A percentile compares a stretch with the other conserved stretches of the same genome.
phyloP scores from a whole-genome alignment of 2,888 invertebrate species.

The Drosophila lutescens region DNA sequence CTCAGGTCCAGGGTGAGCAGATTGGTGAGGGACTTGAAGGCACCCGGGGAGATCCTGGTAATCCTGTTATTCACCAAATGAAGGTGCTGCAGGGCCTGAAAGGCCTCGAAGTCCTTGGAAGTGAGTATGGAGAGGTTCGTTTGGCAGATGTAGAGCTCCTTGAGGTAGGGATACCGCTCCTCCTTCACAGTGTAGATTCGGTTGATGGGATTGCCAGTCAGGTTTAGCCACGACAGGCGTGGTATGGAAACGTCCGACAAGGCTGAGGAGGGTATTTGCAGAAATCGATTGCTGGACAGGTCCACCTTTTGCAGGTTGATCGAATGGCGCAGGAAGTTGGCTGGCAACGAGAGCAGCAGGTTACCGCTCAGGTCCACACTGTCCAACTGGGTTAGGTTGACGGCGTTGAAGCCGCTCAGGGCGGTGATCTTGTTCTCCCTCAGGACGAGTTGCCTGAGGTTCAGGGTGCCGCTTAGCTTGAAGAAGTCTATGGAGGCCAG shows the following conservation, averaged over 20 bases:
- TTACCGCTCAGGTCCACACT: conserved; percentile 91
- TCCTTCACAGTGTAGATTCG: conserved; percentile 89
- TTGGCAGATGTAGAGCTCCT: conserved; percentile 91
- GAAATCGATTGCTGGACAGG: conserved; percentile 91
- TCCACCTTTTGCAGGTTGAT: conserved; percentile 90
- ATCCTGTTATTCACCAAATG: conserved; percentile 90
- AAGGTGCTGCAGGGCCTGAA: conserved; percentile 90
- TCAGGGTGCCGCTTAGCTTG: conserved; percentile 90
- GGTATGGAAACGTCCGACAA: conserved; percentile 90
- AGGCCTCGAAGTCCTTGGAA: conserved; percentile 93
- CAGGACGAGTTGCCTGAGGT: conserved; percentile 90
- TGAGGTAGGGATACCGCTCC: conserved; percentile 90
- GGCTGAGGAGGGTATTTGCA: conserved; percentile 90
- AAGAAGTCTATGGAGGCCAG: conserved; percentile 90
- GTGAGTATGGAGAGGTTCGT: conserved; percentile 93
- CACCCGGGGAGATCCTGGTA: conserved; percentile 92
- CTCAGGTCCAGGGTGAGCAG: conserved; percentile 92
- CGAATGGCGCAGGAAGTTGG: conserved; percentile 92
- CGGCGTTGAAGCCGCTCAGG: conserved; percentile 90
- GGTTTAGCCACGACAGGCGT: conserved; percentile 90
- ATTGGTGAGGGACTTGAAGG: conserved; percentile 91
- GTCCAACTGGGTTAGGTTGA: conserved; percentile 89
- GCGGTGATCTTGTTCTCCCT: conserved; percentile 90
- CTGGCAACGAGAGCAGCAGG: conserved; percentile 89
- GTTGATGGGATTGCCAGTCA: conserved; percentile 92